A percentile compares a stretch with the other conserved stretches of the same genome.
Evolutionary conservation across 2,797 vertebrate genomes (phyloP).

Genomic region (Alfaro cultratus): DNA sequence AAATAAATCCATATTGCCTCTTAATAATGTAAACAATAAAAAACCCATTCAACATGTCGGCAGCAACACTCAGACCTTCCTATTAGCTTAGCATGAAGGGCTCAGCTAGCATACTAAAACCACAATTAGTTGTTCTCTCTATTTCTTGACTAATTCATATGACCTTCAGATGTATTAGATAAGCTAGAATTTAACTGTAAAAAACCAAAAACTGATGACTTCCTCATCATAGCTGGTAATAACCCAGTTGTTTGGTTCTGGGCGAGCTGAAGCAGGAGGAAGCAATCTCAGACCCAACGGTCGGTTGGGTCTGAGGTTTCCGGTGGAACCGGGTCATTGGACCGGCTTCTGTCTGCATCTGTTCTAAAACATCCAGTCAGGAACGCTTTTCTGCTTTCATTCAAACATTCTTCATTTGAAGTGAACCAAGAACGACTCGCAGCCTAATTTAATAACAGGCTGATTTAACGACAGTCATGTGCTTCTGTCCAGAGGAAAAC

Average conservation of each 20-base stretch:
- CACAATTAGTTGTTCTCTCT: not conserved
- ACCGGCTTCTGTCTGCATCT: too few relatives aligned
- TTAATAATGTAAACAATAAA: not conserved
- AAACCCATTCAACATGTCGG: not conserved
- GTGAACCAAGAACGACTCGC: slow-evolving; percentile 1
- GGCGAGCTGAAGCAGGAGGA: not conserved
- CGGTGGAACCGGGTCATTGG: not conserved
- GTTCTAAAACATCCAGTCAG: not conserved
- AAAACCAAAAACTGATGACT: not conserved
- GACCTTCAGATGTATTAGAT: not conserved
- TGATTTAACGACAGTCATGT: slow-evolving; percentile 60
- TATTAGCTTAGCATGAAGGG: not conserved
- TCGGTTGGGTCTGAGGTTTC: not conserved
- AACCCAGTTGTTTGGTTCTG: not conserved
- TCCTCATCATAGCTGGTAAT: not conserved
- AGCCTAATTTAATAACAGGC: slow-evolving; percentile 60
- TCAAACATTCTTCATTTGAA: not conserved
- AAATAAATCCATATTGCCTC: not conserved
- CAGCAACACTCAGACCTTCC: not conserved
- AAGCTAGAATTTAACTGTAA: not conserved
- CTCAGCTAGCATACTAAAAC: not conserved
- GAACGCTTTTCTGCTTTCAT: not conserved
- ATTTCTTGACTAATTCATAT: not conserved
- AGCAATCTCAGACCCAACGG: too few relatives aligned
- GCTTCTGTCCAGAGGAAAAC: slow-evolving; percentile 32